These are phyloP conservation scores for Pipistrellus nathusii DNA, from an alignment of 2,797 vertebrate species.

Conservation along the genomic window DNA sequence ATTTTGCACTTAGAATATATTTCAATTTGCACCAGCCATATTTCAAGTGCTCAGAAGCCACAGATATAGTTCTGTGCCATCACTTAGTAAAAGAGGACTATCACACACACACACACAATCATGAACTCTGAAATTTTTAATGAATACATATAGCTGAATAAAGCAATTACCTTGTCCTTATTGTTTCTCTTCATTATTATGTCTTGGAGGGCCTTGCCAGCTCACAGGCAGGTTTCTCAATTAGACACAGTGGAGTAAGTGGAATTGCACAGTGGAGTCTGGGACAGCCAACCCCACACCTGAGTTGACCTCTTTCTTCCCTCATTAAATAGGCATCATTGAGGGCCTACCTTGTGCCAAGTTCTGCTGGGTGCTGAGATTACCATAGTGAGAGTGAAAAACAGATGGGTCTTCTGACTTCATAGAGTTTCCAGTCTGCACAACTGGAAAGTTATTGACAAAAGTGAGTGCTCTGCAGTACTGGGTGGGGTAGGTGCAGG, in stretches of 20 bases:
- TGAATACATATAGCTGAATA: not conserved
- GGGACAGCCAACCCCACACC: not conserved
- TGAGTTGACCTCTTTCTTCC: not conserved
- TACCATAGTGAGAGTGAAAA: not conserved
- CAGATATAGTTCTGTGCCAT: not conserved
- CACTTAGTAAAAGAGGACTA: not conserved
- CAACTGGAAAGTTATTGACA: not conserved
- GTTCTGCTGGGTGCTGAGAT: not conserved
- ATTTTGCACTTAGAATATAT: not conserved
- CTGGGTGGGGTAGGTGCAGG: not conserved
- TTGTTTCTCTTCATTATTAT: not conserved
- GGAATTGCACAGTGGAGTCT: not conserved
- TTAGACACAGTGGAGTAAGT: not conserved
- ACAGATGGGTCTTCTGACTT: not conserved
- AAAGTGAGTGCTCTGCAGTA: not conserved
- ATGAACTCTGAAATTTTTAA: not conserved
- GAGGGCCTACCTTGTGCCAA: not conserved
- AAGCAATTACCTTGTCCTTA: not conserved
- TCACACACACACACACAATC: fast-evolving
- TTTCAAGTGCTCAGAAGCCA: not conserved
- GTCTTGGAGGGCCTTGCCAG: not conserved
- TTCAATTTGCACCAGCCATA: not conserved
- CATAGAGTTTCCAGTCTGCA: not conserved
- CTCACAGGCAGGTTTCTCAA: not conserved
- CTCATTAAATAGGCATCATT: not conserved